These are phyloP conservation scores for Neoscelio sp. DNA, from an alignment of 2,888 invertebrate genomes.

Conservation along the genomic window DNA sequence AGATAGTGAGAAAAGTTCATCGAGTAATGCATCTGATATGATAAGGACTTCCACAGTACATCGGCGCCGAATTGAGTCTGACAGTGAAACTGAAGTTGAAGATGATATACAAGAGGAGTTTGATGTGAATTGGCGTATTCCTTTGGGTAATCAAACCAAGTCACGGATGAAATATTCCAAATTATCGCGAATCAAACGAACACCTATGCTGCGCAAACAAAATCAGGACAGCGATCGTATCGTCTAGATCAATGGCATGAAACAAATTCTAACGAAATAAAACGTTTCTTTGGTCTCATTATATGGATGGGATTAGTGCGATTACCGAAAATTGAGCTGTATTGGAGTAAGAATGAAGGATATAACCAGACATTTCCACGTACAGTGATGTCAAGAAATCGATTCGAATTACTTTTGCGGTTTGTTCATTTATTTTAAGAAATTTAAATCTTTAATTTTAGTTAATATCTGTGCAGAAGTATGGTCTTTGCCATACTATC, in stretches of 20 bases:
- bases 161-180: background rate
- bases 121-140: conserved; percentile 53
- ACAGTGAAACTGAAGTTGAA: conserved; percentile 54
- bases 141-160: conserved; percentile 41
- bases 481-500: background rate
- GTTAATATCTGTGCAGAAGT: too few species aligned
- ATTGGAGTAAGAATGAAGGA: conserved; percentile 72
- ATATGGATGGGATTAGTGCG: conserved; percentile 75
- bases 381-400: conserved; percentile 72
- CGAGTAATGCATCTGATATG: conserved; percentile 49
- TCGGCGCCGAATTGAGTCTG: conserved; percentile 56
- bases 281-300: conserved; percentile 72
- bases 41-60: conserved; percentile 47
- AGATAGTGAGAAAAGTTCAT: conserved; percentile 57
- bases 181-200: background rate
- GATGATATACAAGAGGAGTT: conserved; percentile 46
- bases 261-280: conserved; percentile 67
- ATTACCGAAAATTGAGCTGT: conserved; percentile 72
- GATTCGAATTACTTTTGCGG: background rate
- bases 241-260: background rate
- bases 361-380: conserved; percentile 50
- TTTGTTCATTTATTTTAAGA: conserved; percentile 45
- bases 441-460: too few species aligned
- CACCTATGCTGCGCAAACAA: too few species aligned
- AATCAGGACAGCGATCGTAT: background rate